Evolutionary conservation across 92 coral and sea anemone genomes (phyloP), one percentile per base, ranked within the genome.

Genomic region (Umimayanthus chanpuru): DNA sequence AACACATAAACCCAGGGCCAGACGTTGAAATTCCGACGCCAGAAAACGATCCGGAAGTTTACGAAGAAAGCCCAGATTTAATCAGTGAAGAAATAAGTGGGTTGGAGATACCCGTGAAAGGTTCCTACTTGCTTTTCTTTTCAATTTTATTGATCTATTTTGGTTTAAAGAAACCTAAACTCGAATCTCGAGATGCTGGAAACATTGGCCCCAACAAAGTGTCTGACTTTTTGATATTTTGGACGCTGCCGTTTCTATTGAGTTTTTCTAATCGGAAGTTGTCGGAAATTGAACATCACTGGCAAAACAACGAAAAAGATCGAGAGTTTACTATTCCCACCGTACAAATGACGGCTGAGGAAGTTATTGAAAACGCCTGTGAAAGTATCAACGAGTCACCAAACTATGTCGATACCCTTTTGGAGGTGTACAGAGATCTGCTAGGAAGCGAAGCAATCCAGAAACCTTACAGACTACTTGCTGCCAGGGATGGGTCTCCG

Each of bases 191-290:
- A 4, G 76, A 74, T 1, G 70, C 72, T 4, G 89, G 21, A 20
- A 70, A 70, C 39, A 85, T 85, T 39, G 92, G 92, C 1, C 23
- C 86, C 3, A 90, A 90, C 21, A 90, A 90, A 72, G 55, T 90
- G 10, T 90, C 92, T 2, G 92, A 85, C 25, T 88, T 88, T 15
- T 15, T 88, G 38, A 73, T 88, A 20, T 88, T 88, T 66, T 88
- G 91, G 91, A 85, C 83, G 0, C 28, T 90, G 0, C 92, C 89
- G 0, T 85, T 38, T 55, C 83, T 90, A 9, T 79, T 90, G 0
- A 79, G 36, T 41, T 90, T 85, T 38, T 85, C 81, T 9, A 11
- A 49, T 15, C 43, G 81, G 15, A 85, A 85, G 47, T 43, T 85
- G 44, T 20, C 26, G 43, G 88, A 85, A 44, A 85, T 85, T 11